Conservation (phyloP, 2,888 invertebrate species). For the Ormyrus pomaceus region DNA sequence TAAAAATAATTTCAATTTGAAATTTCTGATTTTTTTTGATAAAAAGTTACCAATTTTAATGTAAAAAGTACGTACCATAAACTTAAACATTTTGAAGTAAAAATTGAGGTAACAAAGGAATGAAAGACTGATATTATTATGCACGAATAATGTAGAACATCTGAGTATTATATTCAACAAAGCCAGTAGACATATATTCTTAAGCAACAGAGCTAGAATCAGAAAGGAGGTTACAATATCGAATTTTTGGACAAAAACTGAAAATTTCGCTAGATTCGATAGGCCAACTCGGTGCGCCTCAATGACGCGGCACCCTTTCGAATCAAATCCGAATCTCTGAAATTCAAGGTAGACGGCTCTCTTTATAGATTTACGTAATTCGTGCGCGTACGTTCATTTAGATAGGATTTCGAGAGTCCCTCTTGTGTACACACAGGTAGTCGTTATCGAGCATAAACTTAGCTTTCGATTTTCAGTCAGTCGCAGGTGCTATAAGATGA, state of each 20-base stretch:
- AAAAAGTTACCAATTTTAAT: background rate
- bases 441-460: background rate
- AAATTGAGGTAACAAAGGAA: constrained; percentile 11
- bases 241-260: constrained; percentile 18
- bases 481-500: constrained; percentile 28
- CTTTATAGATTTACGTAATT: constrained; percentile 33
- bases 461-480: constrained; percentile 10
- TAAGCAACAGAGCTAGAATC: background rate
- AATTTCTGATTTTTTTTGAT: background rate
- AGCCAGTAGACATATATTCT: background rate
- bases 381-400: constrained; percentile 21
- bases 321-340: constrained; percentile 1
- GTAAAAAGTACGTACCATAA: constrained; percentile 64
- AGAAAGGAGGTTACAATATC: constrained; percentile 11
- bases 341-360: constrained; percentile 12
- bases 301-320: background rate
- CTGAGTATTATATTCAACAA: background rate
- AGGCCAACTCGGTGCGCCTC: background rate
- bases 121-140: background rate
- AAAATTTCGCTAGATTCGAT: constrained; percentile 16
- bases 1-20: constrained; percentile 50
- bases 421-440: background rate
- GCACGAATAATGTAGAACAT: constrained; percentile 1
- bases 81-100: constrained; percentile 64
- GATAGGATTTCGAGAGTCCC: too few species aligned